A percentile compares a stretch with the other conserved stretches of the same genome.
Conservation (phyloP, 1,140 invertebrate genomes). For the Platyscapa corneri region DNA sequence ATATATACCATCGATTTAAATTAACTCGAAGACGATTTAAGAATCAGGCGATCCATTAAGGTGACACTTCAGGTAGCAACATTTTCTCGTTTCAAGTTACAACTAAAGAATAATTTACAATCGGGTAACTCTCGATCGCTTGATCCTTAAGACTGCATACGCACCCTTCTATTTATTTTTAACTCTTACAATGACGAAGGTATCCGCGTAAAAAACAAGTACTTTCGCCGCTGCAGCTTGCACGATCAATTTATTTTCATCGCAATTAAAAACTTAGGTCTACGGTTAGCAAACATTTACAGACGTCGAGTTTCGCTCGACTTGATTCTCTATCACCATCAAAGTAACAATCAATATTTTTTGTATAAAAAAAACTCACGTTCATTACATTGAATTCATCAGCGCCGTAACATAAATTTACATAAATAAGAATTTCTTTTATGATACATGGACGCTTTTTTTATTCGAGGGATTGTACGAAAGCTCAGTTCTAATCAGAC, state of each 20-base stretch:
- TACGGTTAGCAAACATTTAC: constrained; percentile 45
- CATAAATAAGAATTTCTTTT: constrained; percentile 21
- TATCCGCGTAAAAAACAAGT: not conserved
- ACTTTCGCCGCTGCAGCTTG: not conserved
- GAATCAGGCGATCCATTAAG: constrained; percentile 30
- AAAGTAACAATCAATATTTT: constrained; percentile 37
- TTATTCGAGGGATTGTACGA: not conserved
- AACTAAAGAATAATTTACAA: constrained; percentile 22
- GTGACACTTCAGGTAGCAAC: not conserved
- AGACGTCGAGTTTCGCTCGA: not conserved
- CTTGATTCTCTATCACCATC: constrained; percentile 43
- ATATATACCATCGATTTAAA: constrained; percentile 15
- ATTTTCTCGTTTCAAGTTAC: not conserved
- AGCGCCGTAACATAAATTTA: not conserved
- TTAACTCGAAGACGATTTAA: constrained; percentile 19
- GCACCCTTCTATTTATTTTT: not conserved
- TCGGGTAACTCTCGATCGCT: constrained; percentile 36
- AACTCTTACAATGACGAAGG: not conserved
- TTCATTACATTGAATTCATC: not conserved
- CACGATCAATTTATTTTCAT: not conserved
- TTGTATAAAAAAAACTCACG: constrained; percentile 15
- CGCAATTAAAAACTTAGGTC: constrained; percentile 4
- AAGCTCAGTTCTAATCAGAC: not conserved
- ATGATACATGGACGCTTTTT: not conserved
- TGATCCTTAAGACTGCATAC: constrained; percentile 9